These are phyloP conservation scores for Sarcophaga rosellei DNA, from an alignment of 2,888 invertebrate genomes.

Conservation along the genomic window DNA sequence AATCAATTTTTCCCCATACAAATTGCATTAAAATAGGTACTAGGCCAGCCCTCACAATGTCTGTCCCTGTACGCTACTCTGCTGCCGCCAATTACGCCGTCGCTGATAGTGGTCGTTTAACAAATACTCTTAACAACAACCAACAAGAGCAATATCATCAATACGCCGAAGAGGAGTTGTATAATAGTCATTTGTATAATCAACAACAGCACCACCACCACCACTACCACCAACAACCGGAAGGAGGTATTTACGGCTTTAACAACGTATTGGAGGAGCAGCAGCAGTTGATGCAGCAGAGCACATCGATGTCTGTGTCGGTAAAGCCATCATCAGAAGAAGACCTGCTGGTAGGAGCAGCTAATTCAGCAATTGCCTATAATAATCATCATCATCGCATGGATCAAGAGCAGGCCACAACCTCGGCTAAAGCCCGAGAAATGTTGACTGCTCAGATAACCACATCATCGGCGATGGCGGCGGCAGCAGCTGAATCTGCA, in stretches of 20 bases:
- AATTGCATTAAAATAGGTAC: conserved; percentile 77
- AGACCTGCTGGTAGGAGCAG: conserved; percentile 64
- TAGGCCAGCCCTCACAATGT: conserved; percentile 82
- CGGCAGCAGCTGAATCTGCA: conserved; percentile 71
- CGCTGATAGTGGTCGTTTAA: conserved; percentile 81
- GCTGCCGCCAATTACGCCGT: conserved; percentile 81
- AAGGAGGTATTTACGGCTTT: conserved; percentile 73
- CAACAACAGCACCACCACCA: conserved; percentile 70
- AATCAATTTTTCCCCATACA: conserved; percentile 57
- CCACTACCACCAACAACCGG: conserved; percentile 68
- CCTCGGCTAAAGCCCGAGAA: conserved; percentile 55
- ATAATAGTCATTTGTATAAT: conserved; percentile 71
- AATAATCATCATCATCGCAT: conserved; percentile 52
- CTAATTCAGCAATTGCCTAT: conserved; percentile 68
- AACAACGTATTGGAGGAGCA: conserved; percentile 74
- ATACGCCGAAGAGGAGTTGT: conserved; percentile 73
- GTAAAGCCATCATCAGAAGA: conserved; percentile 71
- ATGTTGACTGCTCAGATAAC: conserved; percentile 51
- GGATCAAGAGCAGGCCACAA: conserved; percentile 59
- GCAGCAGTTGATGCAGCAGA: conserved; percentile 80
- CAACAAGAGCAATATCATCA: conserved; percentile 79
- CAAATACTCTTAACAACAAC: conserved; percentile 77
- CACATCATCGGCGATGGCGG: conserved; percentile 70
- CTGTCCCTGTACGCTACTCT: conserved; percentile 82
- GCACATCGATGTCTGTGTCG: conserved; percentile 79